Evolutionary conservation across 2,797 vertebrate species (phyloP).

Genomic region (Amblyraja radiata): DNA sequence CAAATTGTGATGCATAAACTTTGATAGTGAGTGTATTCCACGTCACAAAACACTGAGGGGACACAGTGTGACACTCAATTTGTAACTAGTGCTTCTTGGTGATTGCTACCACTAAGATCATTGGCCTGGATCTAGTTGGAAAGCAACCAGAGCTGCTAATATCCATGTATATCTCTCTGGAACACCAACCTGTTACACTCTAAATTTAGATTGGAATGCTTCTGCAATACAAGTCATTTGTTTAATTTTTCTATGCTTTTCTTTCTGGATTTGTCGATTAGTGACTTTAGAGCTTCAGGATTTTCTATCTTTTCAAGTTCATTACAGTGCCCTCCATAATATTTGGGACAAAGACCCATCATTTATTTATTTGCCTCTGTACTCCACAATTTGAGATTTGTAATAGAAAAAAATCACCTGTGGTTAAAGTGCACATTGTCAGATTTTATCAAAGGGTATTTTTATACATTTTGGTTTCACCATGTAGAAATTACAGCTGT

Average conservation of each 20-base stretch:
- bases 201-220: not conserved
- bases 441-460: too few species aligned
- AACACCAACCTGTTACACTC: not conserved
- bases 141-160: not conserved
- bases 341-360: too few species aligned
- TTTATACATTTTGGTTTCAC: too few species aligned
- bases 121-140: not conserved
- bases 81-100: not conserved
- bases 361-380: too few species aligned
- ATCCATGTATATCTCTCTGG: not conserved
- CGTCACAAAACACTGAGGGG: not conserved
- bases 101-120: not conserved
- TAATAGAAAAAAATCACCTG: too few species aligned
- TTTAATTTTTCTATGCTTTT: not conserved
- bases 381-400: too few species aligned
- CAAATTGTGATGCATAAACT: not conserved
- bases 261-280: not conserved
- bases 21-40: not conserved
- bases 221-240: slow-evolving; percentile 1
- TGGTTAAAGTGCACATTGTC: too few species aligned
- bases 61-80: not conserved
- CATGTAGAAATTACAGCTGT: too few species aligned
- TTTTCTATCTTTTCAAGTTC: not conserved
- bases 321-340: too few species aligned
- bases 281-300: not conserved